Base-by-base conservation (phyloP, 2,113 vertebrate species). In the Gnathonemus longibarbis region DNA sequence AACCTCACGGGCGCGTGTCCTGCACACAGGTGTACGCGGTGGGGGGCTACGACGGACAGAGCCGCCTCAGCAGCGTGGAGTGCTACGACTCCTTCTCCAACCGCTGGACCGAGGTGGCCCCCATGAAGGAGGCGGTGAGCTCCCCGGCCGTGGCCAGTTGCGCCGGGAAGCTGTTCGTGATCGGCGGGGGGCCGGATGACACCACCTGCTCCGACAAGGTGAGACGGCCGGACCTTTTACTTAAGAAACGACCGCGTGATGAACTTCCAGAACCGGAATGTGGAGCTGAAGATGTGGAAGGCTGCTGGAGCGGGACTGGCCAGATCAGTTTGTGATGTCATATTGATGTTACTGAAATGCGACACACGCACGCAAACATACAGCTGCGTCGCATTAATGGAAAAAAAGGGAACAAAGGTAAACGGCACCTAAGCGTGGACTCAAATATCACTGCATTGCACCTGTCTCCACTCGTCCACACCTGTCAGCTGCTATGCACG, bases 171-270 rank as follows among this genome's bases (percentile, higher is more conserved):
- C 94, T 99, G 84, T 99, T 98, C 74, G 98, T 99, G 90, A 99
- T 99, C 0, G 98, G 98, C 35, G 98, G 98, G 89, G 98, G 98
- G 58, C 97, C 97, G 0, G 98, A 99, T 46, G 98, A 99, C 90
- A 98, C 98, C 93, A 99, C 97, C 0, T 99, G 98, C 91, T 98
- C 98, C 90, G 98, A 99, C 95, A 99, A 99, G 97, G 98, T 99
- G 90, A 77, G 95, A 89, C 3, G 13, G 48, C 27, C 31, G n/a
- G 42, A 31, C 5, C 24, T 86, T 31, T 27, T 15, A 50, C 39
- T 19, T 17, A 2, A 80, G 35, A 6, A 42, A 42, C 2, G 3
- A 21, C 21, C 9, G 24, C 35, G n/a, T 1, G 45, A 10, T 3
- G 42, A 48, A 39, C 39, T 84, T 48, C 8, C 45, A 39, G 19